Evolutionary conservation across 37 sponge, comb jelly and placozoan genomes (phyloP).

Genomic region (Oopsacas minuta): DNA sequence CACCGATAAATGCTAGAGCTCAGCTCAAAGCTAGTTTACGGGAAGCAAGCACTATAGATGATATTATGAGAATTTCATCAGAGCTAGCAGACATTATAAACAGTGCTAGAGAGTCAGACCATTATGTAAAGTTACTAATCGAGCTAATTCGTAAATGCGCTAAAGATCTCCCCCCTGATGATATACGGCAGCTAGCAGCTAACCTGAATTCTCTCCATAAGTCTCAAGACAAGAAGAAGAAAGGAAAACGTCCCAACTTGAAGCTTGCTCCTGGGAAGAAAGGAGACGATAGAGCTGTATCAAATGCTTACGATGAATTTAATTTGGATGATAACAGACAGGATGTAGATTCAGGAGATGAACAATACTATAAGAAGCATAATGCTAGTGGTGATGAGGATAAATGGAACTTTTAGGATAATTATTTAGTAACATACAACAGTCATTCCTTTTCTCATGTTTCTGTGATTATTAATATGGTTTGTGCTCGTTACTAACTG

Average conservation of each 20-base stretch:
- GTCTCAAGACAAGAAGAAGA: not conserved
- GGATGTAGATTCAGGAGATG: not conserved
- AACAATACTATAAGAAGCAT: not conserved
- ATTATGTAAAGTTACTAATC: not conserved
- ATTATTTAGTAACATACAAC: not conserved
- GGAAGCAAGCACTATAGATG: not conserved
- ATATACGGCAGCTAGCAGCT: not conserved
- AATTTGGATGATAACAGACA: not conserved
- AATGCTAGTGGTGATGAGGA: not conserved
- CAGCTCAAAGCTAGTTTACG: not conserved
- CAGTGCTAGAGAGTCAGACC: not conserved
- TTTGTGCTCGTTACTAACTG: too few species aligned
- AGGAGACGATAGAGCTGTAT: not conserved
- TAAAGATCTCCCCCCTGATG: not conserved
- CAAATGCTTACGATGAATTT: not conserved
- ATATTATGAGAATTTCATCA: not conserved
- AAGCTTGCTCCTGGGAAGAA: not conserved
- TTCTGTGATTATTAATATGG: too few species aligned
- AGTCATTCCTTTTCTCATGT: not conserved
- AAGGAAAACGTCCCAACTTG: not conserved
- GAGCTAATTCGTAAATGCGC: not conserved
- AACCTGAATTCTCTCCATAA: not conserved
- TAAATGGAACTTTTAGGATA: not conserved
- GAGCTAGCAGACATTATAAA: constrained; percentile 1
- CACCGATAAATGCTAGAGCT: not conserved